Base-by-base conservation (phyloP, 2,113 vertebrate genomes). In the Platysteira castanea region DNA sequence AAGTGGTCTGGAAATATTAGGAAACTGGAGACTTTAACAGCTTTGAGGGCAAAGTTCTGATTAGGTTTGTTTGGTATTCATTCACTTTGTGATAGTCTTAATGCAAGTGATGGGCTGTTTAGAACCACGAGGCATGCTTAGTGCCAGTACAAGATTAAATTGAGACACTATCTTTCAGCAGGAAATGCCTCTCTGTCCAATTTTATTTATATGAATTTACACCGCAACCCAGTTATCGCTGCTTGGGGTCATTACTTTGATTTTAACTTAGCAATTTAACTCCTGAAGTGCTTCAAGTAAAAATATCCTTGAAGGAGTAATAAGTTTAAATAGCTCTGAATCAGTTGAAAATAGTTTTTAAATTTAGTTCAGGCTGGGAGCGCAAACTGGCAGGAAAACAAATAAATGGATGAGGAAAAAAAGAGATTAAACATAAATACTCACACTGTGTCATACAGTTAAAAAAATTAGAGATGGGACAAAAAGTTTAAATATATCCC, bases 231-330 rank as follows among this genome's bases (percentile, higher is more conserved):
- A 71, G 95, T 96, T 98, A 97, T 98, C 97, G 97, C 97, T 96
- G 97, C 97, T 97, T 97, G 97, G 93, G 96, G 97, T 97, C 96
- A 97, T 98, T 98, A 98, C 96, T 98, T 98, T 98, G 97, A 97
- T 98, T 98, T 98, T 97, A 97, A 98, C 88, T 94, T 96, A 95
- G 96, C 95, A 95, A 54, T 97, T 97, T 97, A 97, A 98, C 93
- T 97, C 97, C 96, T 87, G 91, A 98, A 97, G 96, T 97, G 86
- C 93, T 98, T 97, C 90, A 96, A 98, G 96, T 98, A 97, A 97
- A 98, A 98, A 84, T 96, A 90, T 96, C 90, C 95, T 98, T 98
- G 95, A 96, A 97, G 94, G 88, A 98, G 69, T 87, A 94, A 84
- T 96, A 96, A 94, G 90, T 97, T 98, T 97, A 97, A 98, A 97